Evolutionary conservation across 2,797 vertebrate genomes (phyloP), one percentile per base, ranked within the genome.

Genomic region (Novumbra hubbsi): DNA sequence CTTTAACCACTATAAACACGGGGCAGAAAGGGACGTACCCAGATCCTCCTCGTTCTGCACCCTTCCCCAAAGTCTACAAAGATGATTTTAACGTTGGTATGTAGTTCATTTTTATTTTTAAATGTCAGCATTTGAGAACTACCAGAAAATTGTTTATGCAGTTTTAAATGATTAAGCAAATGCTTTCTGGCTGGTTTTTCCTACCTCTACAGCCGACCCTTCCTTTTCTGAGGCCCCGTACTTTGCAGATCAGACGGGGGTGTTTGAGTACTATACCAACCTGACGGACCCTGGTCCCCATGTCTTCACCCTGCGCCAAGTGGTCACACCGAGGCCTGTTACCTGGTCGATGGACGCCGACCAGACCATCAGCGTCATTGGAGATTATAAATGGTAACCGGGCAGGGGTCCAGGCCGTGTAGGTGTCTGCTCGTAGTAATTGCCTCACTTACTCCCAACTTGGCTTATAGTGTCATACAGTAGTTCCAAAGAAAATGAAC

Each of bases 191-290:
- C 24, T 38, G 21, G 9, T 66, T 69, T 0, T 67, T 19, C 16
- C 57, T 28, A n/a, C 14, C 5, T 63, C 15, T n/a, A 19, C 74
- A 98, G 97, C 87, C 88, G 92, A 88, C 81, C 95, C 96, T 6
- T 80, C 89, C 67, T 98, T 98, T 87, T 95, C 95, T 1, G 97
- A 99, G 89, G 96, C 98, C 27, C 96, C 97, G 0, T 34, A 96
- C 86, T 98, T 99, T 79, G 95, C 98, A 3, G 98, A 99, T 87
- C 97, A 99, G 90, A 97, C 97, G 0, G 98, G 98, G 0, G 97
- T 98, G 5, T 99, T 99, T 83, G 97, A 99, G 76, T 98, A 98
- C 82, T 95, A 92, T 71, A 71, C 83, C 12, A 99, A 99, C 82
- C 68, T 83, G n/a, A 94, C 94, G 0, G 96, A 97, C 77, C 88